phyloP scores from a whole-genome alignment of 2,113 vertebrate species.

The Zingel zingel region DNA sequence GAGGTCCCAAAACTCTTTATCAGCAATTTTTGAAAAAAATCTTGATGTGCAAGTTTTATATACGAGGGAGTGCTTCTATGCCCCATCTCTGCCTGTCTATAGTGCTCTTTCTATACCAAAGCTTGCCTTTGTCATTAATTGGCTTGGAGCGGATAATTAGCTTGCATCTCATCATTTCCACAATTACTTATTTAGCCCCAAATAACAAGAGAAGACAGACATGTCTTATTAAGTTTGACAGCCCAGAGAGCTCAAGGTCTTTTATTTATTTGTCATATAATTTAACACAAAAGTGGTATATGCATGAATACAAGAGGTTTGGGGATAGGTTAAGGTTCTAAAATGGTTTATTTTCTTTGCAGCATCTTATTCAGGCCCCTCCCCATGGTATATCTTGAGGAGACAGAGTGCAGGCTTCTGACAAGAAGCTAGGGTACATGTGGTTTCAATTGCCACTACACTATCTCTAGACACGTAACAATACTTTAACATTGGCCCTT shows the following conservation, averaged over 20 bases:
- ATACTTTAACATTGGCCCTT: slow-evolving; percentile 22
- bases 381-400: neutral
- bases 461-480: neutral
- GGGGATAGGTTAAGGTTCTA: neutral
- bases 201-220: slow-evolving; percentile 46
- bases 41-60: slow-evolving; percentile 37
- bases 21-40: slow-evolving; percentile 37
- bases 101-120: slow-evolving; percentile 12
- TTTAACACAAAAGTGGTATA: slow-evolving; percentile 14
- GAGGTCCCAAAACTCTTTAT: slow-evolving; percentile 51
- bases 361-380: neutral
- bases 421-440: neutral
- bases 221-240: slow-evolving; percentile 43
- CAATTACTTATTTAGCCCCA: slow-evolving; percentile 47
- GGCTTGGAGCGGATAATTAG: slow-evolving; percentile 58
- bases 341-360: neutral
- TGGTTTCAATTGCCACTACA: neutral
- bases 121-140: slow-evolving; percentile 55
- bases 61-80: neutral
- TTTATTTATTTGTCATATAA: slow-evolving; percentile 16
- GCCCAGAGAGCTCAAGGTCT: slow-evolving; percentile 15
- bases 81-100: neutral
- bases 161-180: slow-evolving; percentile 57
- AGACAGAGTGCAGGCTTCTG: neutral
- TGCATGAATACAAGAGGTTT: neutral